Evolutionary conservation across 23 tunicate genomes (phyloP), one percentile per base, ranked within the genome.

Genomic region (Trididemnum nubilum): DNA sequence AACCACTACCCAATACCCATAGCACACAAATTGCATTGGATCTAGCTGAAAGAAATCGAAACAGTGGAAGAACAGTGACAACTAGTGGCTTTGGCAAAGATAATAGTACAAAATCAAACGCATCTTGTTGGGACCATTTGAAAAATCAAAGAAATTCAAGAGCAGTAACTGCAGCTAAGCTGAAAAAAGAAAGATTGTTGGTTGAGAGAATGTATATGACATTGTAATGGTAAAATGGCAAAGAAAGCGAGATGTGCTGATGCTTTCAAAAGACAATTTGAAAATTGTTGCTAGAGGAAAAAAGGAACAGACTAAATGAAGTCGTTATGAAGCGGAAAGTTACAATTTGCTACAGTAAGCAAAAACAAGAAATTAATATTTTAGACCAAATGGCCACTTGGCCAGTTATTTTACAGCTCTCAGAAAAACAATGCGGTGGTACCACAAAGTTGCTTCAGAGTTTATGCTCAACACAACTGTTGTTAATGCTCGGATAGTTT

Each of bases 1-100:
- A 63, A 63, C 69, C 69, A 63, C 69, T 23, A 63, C 69, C n/a
- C n/a, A n/a, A n/a, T n/a, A n/a, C n/a, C 69, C 69, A 63, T 63
- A 63, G 27, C 69, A 63, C 69, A 63, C 69, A 63, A 63, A 63
- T 63, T 63, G 69, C 23, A 0, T 0, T 35, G 25, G 77, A 71
- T 36, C 51, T 71, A 25, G 50, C 51, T 71, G 77, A 0, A 35
- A 36, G 25, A 36, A 21, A 35, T 71, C 49, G 51, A 36, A 71
- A 71, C 33, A 36, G 50, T 35, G 52, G 77, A 71, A 71, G 51
- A 36, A 71, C 54, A 34, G 44, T 71, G 77, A 34, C 44, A 35
- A 36, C 50, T 34, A 57, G 44, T 34, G 1, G 77, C 77, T 34
- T 34, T 71, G 54, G 50, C 77, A 71, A 71, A 36, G 50, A 34